A percentile compares a stretch with the other conserved stretches of the same genome.
These are phyloP conservation scores for Chrysolina haemoptera DNA, from an alignment of 2,888 invertebrate genomes.

Conservation along the genomic window DNA sequence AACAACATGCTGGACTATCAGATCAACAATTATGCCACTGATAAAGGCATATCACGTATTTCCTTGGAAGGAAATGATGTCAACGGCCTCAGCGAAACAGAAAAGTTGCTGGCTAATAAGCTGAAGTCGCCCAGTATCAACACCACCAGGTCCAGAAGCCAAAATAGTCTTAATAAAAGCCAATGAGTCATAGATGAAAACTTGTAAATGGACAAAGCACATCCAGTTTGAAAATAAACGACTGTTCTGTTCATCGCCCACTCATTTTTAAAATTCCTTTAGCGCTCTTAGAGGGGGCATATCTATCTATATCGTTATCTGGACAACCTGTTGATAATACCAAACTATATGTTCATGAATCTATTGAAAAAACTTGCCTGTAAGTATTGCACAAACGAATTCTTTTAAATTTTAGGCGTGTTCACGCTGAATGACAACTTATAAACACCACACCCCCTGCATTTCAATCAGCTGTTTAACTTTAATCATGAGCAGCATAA, in stretches of 20 bases:
- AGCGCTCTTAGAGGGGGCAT: conserved; percentile 12
- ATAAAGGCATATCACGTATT: conserved; percentile 43
- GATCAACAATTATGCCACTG: conserved; percentile 23
- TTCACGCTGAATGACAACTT: conserved; percentile 12
- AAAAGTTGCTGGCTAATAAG: conserved; percentile 24
- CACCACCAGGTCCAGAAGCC: conserved; percentile 15
- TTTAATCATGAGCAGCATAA: conserved; percentile 23
- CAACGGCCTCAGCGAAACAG: conserved; percentile 29
- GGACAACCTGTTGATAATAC: conserved; percentile 32
- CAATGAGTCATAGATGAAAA: neutral
- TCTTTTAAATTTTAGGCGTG: conserved; percentile 12
- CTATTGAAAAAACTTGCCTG: conserved; percentile 28
- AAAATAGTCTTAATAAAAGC: neutral
- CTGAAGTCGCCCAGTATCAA: neutral
- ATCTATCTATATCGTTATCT: neutral
- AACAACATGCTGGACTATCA: conserved; percentile 45
- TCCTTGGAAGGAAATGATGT: conserved; percentile 42
- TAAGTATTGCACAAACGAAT: conserved; percentile 6
- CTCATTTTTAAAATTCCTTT: conserved; percentile 5
- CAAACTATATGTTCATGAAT: neutral
- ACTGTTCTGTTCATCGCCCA: conserved; percentile 31
- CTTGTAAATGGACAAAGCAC: neutral
- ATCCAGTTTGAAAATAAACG: conserved; percentile 15
- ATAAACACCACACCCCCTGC: conserved; percentile 38
- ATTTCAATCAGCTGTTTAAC: conserved; percentile 51